These are phyloP conservation scores for Sebastes flavidus DNA, from an alignment of 2,797 vertebrate species.

Conservation along the genomic window DNA sequence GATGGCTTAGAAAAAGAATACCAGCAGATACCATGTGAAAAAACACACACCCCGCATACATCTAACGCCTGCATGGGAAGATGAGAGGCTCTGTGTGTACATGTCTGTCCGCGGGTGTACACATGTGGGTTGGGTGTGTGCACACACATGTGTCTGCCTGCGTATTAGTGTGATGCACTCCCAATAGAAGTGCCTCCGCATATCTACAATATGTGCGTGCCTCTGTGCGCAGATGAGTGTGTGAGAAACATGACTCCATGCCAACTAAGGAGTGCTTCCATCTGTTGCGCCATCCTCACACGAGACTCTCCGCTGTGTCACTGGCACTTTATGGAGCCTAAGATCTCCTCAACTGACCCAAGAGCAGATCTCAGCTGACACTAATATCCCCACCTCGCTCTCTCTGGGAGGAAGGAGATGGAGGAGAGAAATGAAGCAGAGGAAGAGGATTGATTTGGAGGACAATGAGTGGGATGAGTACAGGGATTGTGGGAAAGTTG, in stretches of 20 bases:
- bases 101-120: slow-evolving; percentile 54
- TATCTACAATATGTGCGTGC: slow-evolving; percentile 25
- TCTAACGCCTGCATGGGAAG: slow-evolving; percentile 60
- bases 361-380: slow-evolving; percentile 58
- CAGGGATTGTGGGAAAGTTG: slow-evolving; percentile 23
- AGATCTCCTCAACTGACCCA: slow-evolving; percentile 65
- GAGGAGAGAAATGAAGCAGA: slow-evolving; percentile 9
- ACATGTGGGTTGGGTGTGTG: slow-evolving; percentile 62
- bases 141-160: slow-evolving; percentile 50
- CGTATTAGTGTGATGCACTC: slow-evolving; percentile 28
- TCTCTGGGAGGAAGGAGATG: slow-evolving; percentile 29
- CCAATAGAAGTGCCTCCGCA: slow-evolving; percentile 27
- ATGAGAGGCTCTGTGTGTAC: slow-evolving; percentile 58
- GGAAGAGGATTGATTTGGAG: slow-evolving; percentile 33
- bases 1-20: slow-evolving; percentile 68
- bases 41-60: slow-evolving; percentile 59
- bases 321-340: slow-evolving; percentile 65
- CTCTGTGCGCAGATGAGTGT: slow-evolving; percentile 28
- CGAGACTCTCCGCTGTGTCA: slow-evolving; percentile 66
- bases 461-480: slow-evolving; percentile 29
- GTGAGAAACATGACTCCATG: slow-evolving; percentile 59
- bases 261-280: slow-evolving; percentile 77
- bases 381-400: slow-evolving; percentile 49
- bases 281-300: slow-evolving; percentile 72
- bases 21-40: slow-evolving; percentile 69